A percentile compares a stretch with the other conserved stretches of the same genome.
Conservation (phyloP, 2,113 vertebrate genomes). For the Paramisgurnus dabryanus region DNA sequence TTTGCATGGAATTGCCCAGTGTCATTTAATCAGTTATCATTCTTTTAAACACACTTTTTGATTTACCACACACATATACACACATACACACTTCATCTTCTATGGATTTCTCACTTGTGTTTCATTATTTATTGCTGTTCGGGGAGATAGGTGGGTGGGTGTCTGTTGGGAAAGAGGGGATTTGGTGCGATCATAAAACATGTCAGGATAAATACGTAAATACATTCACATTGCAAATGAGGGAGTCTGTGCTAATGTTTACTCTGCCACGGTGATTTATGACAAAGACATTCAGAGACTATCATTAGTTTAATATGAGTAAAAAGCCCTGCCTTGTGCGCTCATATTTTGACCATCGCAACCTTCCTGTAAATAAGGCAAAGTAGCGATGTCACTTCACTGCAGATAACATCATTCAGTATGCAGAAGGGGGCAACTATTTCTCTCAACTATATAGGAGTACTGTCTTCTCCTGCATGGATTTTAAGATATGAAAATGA, state of each 20-base stretch:
- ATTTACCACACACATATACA: background rate
- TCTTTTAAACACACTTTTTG: background rate
- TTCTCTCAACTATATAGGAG: conserved; percentile 55
- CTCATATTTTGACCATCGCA: conserved; percentile 66
- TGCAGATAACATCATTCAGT: conserved; percentile 66
- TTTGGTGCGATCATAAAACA: conserved; percentile 79
- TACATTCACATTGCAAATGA: conserved; percentile 76
- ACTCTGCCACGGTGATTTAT: conserved; percentile 71
- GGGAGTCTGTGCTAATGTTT: conserved; percentile 67
- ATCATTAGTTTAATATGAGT: conserved; percentile 69
- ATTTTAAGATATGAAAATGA: conserved; percentile 43
- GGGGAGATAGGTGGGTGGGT: conserved; percentile 55
- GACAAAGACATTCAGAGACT: conserved; percentile 67
- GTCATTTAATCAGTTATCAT: too few relatives aligned
- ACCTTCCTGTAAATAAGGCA: conserved; percentile 68
- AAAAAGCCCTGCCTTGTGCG: conserved; percentile 47
- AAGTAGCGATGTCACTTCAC: conserved; percentile 60
- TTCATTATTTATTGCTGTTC: conserved; percentile 83
- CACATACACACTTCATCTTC: conserved; percentile 54
- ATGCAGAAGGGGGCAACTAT: conserved; percentile 41
- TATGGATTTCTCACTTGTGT: conserved; percentile 62
- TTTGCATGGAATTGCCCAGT: too few relatives aligned
- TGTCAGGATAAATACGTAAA: conserved; percentile 80
- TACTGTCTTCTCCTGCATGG: conserved; percentile 27
- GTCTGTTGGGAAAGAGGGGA: conserved; percentile 57